phyloP scores from a whole-genome alignment of 2,797 vertebrate genomes.

The Tragelaphus oryx region DNA sequence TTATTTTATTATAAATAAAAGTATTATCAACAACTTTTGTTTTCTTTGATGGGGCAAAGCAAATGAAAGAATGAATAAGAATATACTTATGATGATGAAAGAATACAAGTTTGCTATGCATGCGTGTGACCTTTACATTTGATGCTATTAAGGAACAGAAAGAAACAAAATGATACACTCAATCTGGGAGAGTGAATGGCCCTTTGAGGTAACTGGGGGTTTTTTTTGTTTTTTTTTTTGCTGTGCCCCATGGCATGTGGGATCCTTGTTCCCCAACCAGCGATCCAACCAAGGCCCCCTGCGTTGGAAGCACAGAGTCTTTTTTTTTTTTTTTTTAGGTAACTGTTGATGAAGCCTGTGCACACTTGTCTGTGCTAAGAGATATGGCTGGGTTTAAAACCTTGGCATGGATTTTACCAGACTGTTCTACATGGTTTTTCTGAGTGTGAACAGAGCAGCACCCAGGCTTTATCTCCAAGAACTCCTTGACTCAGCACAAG shows the following conservation, averaged over 20 bases:
- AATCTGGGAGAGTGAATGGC: not conserved
- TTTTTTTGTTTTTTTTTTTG: not conserved
- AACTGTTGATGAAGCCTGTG: not conserved
- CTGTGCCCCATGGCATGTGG: not conserved
- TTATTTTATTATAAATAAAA: not conserved
- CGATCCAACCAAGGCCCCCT: not conserved
- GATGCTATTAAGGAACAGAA: not conserved
- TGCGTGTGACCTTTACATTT: not conserved
- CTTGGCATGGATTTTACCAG: not conserved
- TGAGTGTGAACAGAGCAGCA: not conserved
- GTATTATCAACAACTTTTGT: not conserved
- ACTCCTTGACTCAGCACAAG: not conserved
- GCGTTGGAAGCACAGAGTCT: not conserved
- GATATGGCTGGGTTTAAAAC: not conserved
- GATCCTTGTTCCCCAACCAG: not conserved
- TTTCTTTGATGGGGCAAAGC: not conserved
- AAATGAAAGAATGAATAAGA: not conserved
- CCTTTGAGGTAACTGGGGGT: not conserved
- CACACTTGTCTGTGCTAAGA: not conserved
- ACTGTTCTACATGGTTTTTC: not conserved
- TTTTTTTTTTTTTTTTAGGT: not conserved
- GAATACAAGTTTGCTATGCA: not conserved
- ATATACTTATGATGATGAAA: not conserved
- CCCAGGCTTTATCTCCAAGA: not conserved
- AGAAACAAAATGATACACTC: not conserved